Conservation (phyloP, 2,888 invertebrate genomes). For the Catocala fraxini region DNA sequence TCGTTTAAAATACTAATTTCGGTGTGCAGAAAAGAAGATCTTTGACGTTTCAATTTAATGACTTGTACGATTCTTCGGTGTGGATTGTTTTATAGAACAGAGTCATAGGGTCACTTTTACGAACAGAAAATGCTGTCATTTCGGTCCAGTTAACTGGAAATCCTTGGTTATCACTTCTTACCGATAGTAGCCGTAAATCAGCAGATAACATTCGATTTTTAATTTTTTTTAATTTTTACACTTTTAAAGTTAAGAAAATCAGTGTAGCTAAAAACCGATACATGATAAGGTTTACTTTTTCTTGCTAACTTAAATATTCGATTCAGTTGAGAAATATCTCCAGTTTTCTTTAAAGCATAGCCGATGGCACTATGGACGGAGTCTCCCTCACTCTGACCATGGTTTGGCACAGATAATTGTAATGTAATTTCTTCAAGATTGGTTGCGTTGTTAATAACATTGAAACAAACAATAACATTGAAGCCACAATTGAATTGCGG, state of each 20-base stretch:
- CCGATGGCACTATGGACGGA: background rate
- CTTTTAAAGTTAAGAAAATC: background rate
- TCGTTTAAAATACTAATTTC: too few relatives aligned
- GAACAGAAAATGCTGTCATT: too few relatives aligned
- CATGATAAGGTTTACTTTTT: background rate
- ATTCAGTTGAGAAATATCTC: background rate
- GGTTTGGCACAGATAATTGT: background rate
- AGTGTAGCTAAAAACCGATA: background rate
- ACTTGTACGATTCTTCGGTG: too few relatives aligned
- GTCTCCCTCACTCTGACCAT: background rate
- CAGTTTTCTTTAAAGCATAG: background rate
- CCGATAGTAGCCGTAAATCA: too few relatives aligned
- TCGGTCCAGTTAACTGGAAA: too few relatives aligned
- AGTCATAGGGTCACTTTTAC: too few relatives aligned
- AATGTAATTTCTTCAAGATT: background rate
- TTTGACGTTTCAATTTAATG: too few relatives aligned
- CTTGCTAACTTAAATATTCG: background rate
- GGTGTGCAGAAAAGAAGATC: too few relatives aligned
- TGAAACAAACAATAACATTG: background rate
- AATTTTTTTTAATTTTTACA: too few relatives aligned
- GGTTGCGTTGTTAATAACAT: background rate
- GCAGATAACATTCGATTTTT: too few relatives aligned
- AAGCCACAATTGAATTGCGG: background rate
- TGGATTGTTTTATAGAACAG: too few relatives aligned
- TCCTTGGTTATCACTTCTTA: too few relatives aligned